These are phyloP conservation scores for Cottus gobio DNA, from an alignment of 2,113 vertebrate genomes.

Conservation along the genomic window DNA sequence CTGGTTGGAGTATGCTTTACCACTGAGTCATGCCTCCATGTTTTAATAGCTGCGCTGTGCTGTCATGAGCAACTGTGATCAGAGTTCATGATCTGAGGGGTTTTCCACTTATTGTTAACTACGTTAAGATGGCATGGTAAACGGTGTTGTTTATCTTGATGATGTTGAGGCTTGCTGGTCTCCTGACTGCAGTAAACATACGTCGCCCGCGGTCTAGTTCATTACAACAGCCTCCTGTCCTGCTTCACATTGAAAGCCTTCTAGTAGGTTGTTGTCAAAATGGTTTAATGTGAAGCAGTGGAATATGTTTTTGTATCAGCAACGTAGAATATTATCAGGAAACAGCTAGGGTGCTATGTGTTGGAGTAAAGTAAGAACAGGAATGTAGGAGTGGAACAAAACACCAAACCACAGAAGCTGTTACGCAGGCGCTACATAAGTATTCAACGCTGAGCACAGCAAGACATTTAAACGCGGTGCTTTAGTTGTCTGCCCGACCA, in stretches of 20 bases:
- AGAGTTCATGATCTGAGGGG: constrained; percentile 19
- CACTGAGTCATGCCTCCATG: constrained; percentile 6
- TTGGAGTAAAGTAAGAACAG: constrained; percentile 44
- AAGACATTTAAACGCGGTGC: constrained; percentile 20
- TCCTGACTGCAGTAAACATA: not conserved
- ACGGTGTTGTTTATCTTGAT: constrained; percentile 24
- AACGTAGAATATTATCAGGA: constrained; percentile 31
- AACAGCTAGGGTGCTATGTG: constrained; percentile 14
- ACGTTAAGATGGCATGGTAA: not conserved
- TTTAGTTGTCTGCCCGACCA: constrained; percentile 26
- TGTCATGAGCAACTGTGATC: not conserved
- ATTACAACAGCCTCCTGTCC: not conserved
- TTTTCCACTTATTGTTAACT: constrained; percentile 24
- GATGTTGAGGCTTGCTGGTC: not conserved
- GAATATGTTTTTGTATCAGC: constrained; percentile 24
- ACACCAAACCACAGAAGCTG: constrained; percentile 38
- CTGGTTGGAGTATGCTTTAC: constrained; percentile 10
- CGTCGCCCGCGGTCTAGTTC: not conserved
- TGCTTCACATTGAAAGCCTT: not conserved
- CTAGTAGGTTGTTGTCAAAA: not conserved
- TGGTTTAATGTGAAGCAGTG: not conserved
- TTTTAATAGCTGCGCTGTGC: not conserved
- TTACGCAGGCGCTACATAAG: constrained; percentile 31
- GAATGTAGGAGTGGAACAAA: constrained; percentile 62
- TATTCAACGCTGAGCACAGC: constrained; percentile 29